Base-by-base conservation (phyloP, 2,888 invertebrate genomes). In the Dioctria rufipes region DNA sequence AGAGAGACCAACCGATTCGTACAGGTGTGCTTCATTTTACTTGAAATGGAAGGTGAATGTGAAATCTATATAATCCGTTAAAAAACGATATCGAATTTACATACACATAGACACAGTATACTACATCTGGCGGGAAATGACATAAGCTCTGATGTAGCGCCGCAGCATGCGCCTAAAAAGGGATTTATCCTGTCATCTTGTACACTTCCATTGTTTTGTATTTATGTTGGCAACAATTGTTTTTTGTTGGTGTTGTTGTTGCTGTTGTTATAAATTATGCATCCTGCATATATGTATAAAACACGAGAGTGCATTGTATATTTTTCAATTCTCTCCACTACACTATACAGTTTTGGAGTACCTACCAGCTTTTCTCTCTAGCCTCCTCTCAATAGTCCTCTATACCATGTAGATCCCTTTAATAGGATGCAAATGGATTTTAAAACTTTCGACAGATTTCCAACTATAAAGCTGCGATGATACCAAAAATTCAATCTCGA, bases 71-170 rank as follows among this genome's bases (percentile, higher is more conserved):
- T 66, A 66, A 66, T 66, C 66, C 66, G 66, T 66, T 66, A 42
- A 66, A 66, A 66, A 66, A 66, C 42, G 66, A 42, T 58, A 65
- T 80, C 73, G 80, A 73, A 80, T 80, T 73, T 80, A 60, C 80
- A 80, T 80, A 73, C 73, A 80, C 73, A 63, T 25, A 58, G 65
- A 80, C 73, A 25, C 25, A 25, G 25, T 25, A 25, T 25, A 25
- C 25, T 25, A 25, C 25, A 73, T 79, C 65, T 73, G 66, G 43
- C 46, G 43, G 66, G 43, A 66, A 42, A 66, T 43, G 43, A 43
- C 66, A 66, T 66, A 66, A 65, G 66, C 66, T 66, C 37, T 66
- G 66, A 66, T 66, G 66, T 66, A 65, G 66, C 66, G 5, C 9
- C 42, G 66, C 40, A 42, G 66, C 42, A 43, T 43, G 6, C 66